Conservation (phyloP, 2,113 vertebrate species). For the Albula glossodonta region DNA sequence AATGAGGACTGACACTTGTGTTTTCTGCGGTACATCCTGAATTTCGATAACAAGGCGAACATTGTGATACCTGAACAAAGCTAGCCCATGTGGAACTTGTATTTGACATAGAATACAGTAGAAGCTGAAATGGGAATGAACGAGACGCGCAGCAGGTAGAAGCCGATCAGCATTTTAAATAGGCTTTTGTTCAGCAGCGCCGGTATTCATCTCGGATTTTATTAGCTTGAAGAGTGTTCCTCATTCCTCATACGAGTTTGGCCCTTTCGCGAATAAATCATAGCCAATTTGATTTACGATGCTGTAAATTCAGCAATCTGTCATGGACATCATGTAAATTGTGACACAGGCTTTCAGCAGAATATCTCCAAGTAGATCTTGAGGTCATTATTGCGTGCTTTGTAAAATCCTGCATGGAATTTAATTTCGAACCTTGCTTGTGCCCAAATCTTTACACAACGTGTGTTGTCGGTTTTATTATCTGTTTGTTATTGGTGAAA, state of each 20-base stretch:
- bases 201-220: conserved; percentile 30
- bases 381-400: conserved; percentile 26
- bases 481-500: not conserved
- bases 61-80: not conserved
- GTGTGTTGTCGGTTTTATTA: not conserved
- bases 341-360: conserved; percentile 13
- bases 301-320: conserved; percentile 31
- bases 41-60: not conserved
- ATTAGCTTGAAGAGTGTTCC: conserved; percentile 40
- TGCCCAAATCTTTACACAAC: conserved; percentile 22
- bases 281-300: conserved; percentile 30
- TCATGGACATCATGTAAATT: conserved; percentile 28
- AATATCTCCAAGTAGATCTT: conserved; percentile 29
- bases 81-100: not conserved
- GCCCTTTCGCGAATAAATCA: conserved; percentile 22
- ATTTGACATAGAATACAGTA: not conserved
- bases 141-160: conserved; percentile 20
- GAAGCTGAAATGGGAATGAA: not conserved
- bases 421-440: conserved; percentile 26
- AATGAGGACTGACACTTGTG: not conserved
- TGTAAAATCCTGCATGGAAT: conserved; percentile 28
- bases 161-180: conserved; percentile 44
- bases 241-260: conserved; percentile 19
- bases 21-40: not conserved
- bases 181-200: conserved; percentile 37